Evolutionary conservation across 2,888 invertebrate species (phyloP).

Genomic region (Drosophila meridionalis): DNA sequence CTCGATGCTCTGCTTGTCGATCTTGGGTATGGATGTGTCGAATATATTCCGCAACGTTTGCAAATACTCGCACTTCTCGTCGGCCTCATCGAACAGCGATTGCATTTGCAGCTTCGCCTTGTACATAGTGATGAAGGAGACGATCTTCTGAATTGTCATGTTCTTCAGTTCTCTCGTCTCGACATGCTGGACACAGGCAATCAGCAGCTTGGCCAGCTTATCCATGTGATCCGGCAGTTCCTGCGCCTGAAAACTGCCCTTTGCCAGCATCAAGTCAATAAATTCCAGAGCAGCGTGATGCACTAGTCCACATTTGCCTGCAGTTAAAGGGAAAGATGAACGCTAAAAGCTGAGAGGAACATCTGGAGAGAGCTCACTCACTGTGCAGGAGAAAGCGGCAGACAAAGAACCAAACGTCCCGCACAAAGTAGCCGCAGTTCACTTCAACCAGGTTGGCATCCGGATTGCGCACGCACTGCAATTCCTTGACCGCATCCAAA

Average conservation of each 20-base stretch:
- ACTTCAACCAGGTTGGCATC: slow-evolving; percentile 8
- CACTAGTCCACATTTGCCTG: slow-evolving; percentile 49
- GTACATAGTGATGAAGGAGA: slow-evolving; percentile 55
- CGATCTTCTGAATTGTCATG: slow-evolving; percentile 43
- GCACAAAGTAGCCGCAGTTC: slow-evolving; percentile 69
- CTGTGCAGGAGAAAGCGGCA: slow-evolving; percentile 55
- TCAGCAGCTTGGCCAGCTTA: slow-evolving; percentile 68
- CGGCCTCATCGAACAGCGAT: slow-evolving; percentile 67
- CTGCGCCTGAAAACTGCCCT: slow-evolving; percentile 32
- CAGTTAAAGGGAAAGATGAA: not conserved
- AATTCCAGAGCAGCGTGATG: slow-evolving; percentile 58
- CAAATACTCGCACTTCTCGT: slow-evolving; percentile 50
- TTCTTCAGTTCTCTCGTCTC: slow-evolving; percentile 52
- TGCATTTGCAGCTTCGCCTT: slow-evolving; percentile 48
- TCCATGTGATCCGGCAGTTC: slow-evolving; percentile 57
- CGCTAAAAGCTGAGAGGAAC: not conserved
- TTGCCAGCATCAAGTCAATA: slow-evolving; percentile 53
- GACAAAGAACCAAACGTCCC: slow-evolving; percentile 76
- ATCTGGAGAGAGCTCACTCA: slow-evolving; percentile 26
- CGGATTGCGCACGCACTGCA: not conserved
- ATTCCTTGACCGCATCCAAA: slow-evolving; percentile 54
- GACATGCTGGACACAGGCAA: slow-evolving; percentile 46
- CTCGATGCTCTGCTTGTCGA: slow-evolving; percentile 27
- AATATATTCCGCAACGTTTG: slow-evolving; percentile 48
- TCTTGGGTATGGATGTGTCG: slow-evolving; percentile 18